Evolutionary conservation across 2,888 invertebrate species (phyloP), one percentile per base, ranked within the genome.

Genomic region (Plebejus argus): DNA sequence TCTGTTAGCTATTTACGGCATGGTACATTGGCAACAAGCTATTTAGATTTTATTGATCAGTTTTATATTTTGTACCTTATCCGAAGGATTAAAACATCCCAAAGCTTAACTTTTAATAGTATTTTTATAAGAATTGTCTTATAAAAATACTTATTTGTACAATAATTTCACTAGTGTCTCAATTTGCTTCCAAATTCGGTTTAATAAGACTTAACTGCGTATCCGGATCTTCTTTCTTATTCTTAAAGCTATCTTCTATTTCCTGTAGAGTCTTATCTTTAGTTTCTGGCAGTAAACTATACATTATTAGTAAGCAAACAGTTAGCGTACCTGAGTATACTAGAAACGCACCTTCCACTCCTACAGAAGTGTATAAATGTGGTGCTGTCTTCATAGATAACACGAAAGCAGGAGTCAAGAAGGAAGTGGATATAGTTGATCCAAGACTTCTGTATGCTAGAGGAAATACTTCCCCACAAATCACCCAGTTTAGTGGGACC

Each of bases 301-400:
- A 94, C 82, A 94, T 90, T 75, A 93, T 76, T 75, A 83, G 78
- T 70, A 94, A 83, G 81, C 92, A 91, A 33, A 92, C 86, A 18
- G 87, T 87, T 77, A 94, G 85, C 20, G 84, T 87, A 1, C 86
- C 89, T 15, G 93, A 91, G 80, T 94, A 94, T 7, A 93, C 91
- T 81, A 93, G 82, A 79, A 92, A 94, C 0, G 93, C 92, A 3
- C 93, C 93, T 83, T 94, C 88, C 0, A 94, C 93, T 0, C 93
- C 93, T 0, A 94, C 88, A 1, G 93, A 90, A 0, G 91, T 88
- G 78, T 90, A 94, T 28, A 94, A 83, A 85, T 93, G 87, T 8
- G 93, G 93, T 0, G 93, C 94, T n/a, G 93, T 91, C 82, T 94
- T 94, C 93, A 94, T 94, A 0, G 93, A 93, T 12, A 93, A 83